Evolutionary conservation across 2,797 vertebrate genomes (phyloP), one percentile per base, ranked within the genome.

Genomic region (Hydrophis major): DNA sequence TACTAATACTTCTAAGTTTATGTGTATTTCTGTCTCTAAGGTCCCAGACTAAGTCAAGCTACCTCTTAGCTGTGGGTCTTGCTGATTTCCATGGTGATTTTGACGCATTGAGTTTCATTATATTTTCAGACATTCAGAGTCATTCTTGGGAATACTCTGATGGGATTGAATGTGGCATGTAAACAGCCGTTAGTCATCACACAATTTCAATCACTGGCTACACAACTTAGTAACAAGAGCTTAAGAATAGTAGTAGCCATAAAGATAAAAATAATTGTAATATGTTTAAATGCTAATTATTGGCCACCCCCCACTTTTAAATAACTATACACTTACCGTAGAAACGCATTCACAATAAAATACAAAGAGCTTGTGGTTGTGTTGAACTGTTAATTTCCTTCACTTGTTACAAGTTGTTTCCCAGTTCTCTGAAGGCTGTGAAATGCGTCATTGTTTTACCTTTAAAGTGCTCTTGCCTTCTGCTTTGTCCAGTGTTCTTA

Each of bases 361-460:
- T 95, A 89, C 90, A 93, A 37, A 83, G 92, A 93, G 90, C 53
- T 47, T 93, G 86, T 93, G 63, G 22, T 55, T 96, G 78, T 93
- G 89, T 95, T 88, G 89, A 78, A 74, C 91, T 60, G 86, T 55
- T 90, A 93, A 1, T 92, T 95, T 94, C 89, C 78, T 95, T 94
- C 86, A 89, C 92, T 89, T 90, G 86, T 27, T 90, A 88, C 28
- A 86, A 78, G 57, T 61, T 87, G 37, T 90, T 94, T 91, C 78
- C 92, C 90, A 55, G 93, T 37, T 86, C 53, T 47, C 89, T 88
- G 60, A 91, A 89, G 87, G 74, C 87, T 92, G 50, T 91, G 87
- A 87, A 93, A 74, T 92, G 92, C 74, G 88, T 93, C 90, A 93
- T 66, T 89, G 37, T 91, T 88, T 22, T 89, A 25, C 20, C 25